These are phyloP conservation scores for Aleiodes sp. DNA, from an alignment of 1,140 invertebrate genomes.

Conservation along the genomic window DNA sequence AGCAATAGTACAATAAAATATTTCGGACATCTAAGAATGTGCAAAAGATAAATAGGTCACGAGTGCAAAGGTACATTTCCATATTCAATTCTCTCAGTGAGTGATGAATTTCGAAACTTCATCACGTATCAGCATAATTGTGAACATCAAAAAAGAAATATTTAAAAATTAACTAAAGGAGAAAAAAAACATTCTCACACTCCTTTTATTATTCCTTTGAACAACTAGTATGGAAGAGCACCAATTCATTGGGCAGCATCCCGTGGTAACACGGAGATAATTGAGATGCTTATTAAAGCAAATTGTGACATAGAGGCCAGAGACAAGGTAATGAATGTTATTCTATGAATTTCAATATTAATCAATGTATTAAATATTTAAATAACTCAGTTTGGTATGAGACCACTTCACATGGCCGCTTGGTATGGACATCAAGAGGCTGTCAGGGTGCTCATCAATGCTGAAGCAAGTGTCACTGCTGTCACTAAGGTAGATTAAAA, in stretches of 20 bases:
- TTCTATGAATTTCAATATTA: neutral
- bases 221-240: slow-evolving; percentile 74
- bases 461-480: slow-evolving; percentile 77
- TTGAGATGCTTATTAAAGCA: slow-evolving; percentile 76
- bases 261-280: slow-evolving; percentile 76
- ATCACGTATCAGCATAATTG: neutral
- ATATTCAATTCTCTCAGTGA: neutral
- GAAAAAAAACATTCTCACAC: too few species aligned
- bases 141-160: neutral
- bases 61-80: neutral
- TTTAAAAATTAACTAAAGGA: too few species aligned
- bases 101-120: neutral
- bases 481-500: slow-evolving; percentile 76
- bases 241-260: slow-evolving; percentile 83
- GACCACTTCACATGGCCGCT: slow-evolving; percentile 81
- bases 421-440: slow-evolving; percentile 82
- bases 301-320: slow-evolving; percentile 80
- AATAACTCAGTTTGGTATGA: slow-evolving; percentile 78
- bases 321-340: slow-evolving; percentile 72
- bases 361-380: neutral
- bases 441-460: slow-evolving; percentile 77
- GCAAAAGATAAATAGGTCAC: neutral
- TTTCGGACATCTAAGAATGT: neutral
- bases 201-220: slow-evolving; percentile 46
- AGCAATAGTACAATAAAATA: neutral